Conservation (phyloP, 2,888 invertebrate species). For the Idaea straminata region DNA sequence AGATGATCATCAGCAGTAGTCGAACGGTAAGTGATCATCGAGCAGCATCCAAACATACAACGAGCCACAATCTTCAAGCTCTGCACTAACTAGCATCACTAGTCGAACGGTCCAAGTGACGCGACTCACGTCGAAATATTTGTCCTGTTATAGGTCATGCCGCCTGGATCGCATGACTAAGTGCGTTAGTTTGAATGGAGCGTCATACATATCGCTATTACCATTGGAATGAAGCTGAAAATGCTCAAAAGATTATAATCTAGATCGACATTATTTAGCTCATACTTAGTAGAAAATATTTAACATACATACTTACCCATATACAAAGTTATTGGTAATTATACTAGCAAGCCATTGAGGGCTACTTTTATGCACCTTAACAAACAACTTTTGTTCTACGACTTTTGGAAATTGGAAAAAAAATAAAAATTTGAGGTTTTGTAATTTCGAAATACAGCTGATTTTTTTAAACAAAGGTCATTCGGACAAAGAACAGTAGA, state of each 20-base stretch:
- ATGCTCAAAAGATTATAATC: not conserved
- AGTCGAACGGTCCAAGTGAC: not conserved
- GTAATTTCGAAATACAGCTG: too few relatives aligned
- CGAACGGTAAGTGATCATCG: conserved; percentile 44
- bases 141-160: not conserved
- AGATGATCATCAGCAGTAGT: conserved; percentile 50
- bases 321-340: too few relatives aligned
- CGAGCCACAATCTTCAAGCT: conserved; percentile 13
- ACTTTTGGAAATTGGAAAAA: too few relatives aligned
- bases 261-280: not conserved
- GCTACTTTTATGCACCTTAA: too few relatives aligned
- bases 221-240: not conserved
- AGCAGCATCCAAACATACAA: conserved; percentile 16
- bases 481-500: too few relatives aligned
- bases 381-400: too few relatives aligned
- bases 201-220: not conserved
- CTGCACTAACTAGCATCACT: not conserved
- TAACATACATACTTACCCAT: too few relatives aligned
- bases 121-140: not conserved
- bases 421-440: too few relatives aligned
- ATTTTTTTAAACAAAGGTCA: too few relatives aligned
- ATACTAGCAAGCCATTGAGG: too few relatives aligned
- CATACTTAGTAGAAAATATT: not conserved
- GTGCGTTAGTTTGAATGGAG: not conserved
- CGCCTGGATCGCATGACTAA: not conserved